Base-by-base conservation (phyloP, 2,888 invertebrate species). In the Oxystoma pomonae region DNA sequence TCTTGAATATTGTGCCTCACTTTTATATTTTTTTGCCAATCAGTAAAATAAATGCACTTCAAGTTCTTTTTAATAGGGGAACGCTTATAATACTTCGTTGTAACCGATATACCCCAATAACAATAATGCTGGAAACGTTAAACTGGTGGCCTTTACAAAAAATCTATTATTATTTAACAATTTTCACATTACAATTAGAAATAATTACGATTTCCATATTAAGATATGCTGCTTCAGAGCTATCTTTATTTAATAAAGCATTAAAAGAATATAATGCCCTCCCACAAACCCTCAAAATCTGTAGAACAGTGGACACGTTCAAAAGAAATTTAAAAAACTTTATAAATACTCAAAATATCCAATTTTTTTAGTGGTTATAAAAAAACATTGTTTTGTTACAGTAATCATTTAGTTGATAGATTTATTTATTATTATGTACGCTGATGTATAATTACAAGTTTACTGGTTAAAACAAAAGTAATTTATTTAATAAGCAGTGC, bases 221-320 rank as follows among this genome's bases (percentile, higher is more conserved):
- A 35, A 35, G 16, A 18, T 19, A 58, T 2, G 21, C n/a, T 18
- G 7, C 57, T 64, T 61, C 76, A 72, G 68, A 79, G 82, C 65
- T 86, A 82, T 3, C 35, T 7, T 35, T 35, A 12, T 35, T 35
- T 7, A 35, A 35, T 35, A 35, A 35, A 35, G 35, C 35, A 35
- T 12, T 35, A 35, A 35, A 12, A 12, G 35, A 35, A 35, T 35
- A 35, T 35, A 35, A 35, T 35, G 35, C 35, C 35, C 35, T 35
- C 12, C 35, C 35, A 35, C 3, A 35, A 7, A 35, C 35, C 12
- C 35, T 35, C 12, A 35, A 35, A 12, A 35, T 3, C 35, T 35
- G 35, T 35, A 7, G 12, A 12, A 35, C 35, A 7, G 35, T 35
- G 3, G 12, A 35, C 12, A 35, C 35, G 12, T 35, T 35, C 12